A percentile compares a stretch with the other conserved stretches of the same genome.
Conservation (phyloP, 2,113 vertebrate genomes). For the Elgaria multicarinata region DNA sequence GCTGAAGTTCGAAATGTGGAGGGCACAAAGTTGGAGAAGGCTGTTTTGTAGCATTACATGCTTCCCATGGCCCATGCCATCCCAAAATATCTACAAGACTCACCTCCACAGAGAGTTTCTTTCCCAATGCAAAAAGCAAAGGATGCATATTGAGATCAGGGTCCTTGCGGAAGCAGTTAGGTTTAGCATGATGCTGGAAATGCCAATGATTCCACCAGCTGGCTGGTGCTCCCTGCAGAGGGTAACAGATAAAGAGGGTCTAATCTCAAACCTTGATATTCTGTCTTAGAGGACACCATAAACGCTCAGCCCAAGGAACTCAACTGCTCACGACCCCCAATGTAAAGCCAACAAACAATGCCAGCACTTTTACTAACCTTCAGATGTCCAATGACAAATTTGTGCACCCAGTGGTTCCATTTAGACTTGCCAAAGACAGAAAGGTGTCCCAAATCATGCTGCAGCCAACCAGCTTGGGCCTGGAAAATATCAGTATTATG, state of each 20-base stretch:
- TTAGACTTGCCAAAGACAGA: slow-evolving; percentile 81
- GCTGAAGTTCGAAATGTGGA: no score
- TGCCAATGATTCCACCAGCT: slow-evolving; percentile 89
- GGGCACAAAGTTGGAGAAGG: no score
- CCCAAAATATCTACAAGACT: slow-evolving; percentile 39
- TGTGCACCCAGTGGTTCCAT: slow-evolving; percentile 85
- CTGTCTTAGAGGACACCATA: fast-evolving
- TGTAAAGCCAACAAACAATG: neutral
- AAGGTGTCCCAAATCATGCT: slow-evolving; percentile 87
- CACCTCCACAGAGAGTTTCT: slow-evolving; percentile 84
- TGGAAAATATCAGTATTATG: slow-evolving; percentile 45
- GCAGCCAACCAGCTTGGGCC: slow-evolving; percentile 86
- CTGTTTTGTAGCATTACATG: neutral
- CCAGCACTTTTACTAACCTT: slow-evolving; percentile 71
- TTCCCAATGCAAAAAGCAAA: slow-evolving; percentile 83
- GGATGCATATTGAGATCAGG: slow-evolving; percentile 86
- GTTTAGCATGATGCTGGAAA: slow-evolving; percentile 87
- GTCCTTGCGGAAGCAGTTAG: slow-evolving; percentile 86
- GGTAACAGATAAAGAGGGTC: neutral
- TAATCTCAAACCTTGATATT: neutral
- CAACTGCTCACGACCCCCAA: neutral
- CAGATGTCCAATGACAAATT: slow-evolving; percentile 85
- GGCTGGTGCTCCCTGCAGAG: slow-evolving; percentile 81
- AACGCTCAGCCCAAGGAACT: neutral
- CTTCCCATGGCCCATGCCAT: neutral